Base-by-base conservation (phyloP, 2,888 invertebrate species). In the Norana najaformis region DNA sequence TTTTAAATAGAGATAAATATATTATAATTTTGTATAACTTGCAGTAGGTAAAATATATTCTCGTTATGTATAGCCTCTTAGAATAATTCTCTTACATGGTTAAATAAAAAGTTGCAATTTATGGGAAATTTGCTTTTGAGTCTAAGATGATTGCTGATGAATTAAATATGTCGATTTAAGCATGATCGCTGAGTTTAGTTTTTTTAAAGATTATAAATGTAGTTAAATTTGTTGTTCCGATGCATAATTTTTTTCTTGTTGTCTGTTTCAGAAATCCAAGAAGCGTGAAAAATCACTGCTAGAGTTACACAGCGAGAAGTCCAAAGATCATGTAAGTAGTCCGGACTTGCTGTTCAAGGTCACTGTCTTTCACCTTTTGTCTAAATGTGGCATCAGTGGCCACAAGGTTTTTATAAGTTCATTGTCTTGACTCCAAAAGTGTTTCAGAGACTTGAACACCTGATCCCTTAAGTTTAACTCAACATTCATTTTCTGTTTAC, bases 241-340 rank as follows among this genome's bases (percentile, higher is more conserved):
- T 34, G 83, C 4, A 34, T 34, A 4, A 34, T 18, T 20, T 35
- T 36, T 85, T 18, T 23, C 5, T 13, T 35, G 13, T 85, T 36
- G 85, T 69, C n/a, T 69, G 69, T n/a, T n/a, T 8, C 5, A 85
- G 85, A 85, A 85, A 37, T 85, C 85, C 35, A 85, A 85, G 85
- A 85, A 85, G 16, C 85, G 85, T 36, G 35, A 35, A 16, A 85
- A 85, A 35, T 85, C 85, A 23, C 85, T 85, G 6, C 85, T 85
- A 6, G 85, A 85, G 37, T 85, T 85, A n/a, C 85, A 85, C 36
- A 85, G 2, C 23, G 85, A 85, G 8, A 85, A 85, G 37, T 3
- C 8, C 35, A 85, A 85, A 85, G 36, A 5, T 5, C 85, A 85
- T 23, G 85, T 85, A 23, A 30, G 85, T 85, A 36, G 35, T 35